Conservation (phyloP, 2,888 invertebrate genomes). For the Coleophora deauratella region DNA sequence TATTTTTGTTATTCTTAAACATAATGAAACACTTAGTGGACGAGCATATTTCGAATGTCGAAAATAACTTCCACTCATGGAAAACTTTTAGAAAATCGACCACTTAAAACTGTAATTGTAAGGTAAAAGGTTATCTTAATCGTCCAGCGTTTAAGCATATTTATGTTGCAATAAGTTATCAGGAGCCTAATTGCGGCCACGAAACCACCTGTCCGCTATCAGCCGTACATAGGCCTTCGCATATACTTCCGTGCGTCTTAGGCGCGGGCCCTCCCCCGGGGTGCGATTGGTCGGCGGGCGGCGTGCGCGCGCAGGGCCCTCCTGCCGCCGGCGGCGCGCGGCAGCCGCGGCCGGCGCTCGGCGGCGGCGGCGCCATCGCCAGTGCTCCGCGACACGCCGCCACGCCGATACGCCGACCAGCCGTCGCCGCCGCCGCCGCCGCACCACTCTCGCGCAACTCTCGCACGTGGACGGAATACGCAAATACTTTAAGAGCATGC, state of each 20-base stretch:
- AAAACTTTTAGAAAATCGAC: no score
- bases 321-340: constrained; percentile 53
- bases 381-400: constrained; percentile 61
- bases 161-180: constrained; percentile 70
- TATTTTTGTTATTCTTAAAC: no score
- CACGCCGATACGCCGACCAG: constrained; percentile 26
- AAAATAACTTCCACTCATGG: no score
- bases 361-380: constrained; percentile 39
- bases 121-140: constrained; percentile 46
- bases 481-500: constrained; percentile 2
- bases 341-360: constrained; percentile 48
- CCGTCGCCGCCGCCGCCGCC: constrained; percentile 37
- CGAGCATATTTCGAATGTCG: no score
- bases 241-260: constrained; percentile 74
- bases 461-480: constrained; percentile 15
- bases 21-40: no score
- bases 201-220: constrained; percentile 74
- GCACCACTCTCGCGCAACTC: constrained; percentile 17
- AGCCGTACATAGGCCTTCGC: constrained; percentile 74
- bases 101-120: background rate
- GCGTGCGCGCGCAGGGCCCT: constrained; percentile 69
- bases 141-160: constrained; percentile 60
- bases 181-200: constrained; percentile 69
- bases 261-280: constrained; percentile 63
- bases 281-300: constrained; percentile 51